These are phyloP conservation scores for Eueides isabella DNA, from an alignment of 1,140 invertebrate genomes.

Conservation along the genomic window DNA sequence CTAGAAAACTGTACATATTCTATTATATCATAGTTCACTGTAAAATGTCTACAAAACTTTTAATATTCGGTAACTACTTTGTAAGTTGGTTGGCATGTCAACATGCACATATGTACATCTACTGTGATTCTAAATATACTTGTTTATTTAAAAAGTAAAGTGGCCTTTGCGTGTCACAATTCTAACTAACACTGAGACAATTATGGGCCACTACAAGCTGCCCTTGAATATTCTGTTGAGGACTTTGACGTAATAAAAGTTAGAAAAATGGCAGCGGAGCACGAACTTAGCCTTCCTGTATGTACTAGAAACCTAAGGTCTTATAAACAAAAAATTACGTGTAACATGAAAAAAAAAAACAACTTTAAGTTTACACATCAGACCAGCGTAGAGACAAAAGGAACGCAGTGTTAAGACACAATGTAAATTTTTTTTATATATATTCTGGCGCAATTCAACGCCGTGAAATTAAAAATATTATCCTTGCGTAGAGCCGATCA, in stretches of 20 bases:
- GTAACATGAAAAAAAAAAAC: not conserved
- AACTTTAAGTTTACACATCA: not conserved
- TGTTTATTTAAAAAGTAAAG: slow-evolving; percentile 10
- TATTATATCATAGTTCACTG: no score
- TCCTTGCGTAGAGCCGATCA: no score
- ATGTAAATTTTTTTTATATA: no score
- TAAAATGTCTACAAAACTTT: no score
- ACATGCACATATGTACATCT: not conserved
- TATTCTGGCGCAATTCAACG: no score
- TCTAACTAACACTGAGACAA: slow-evolving; percentile 33
- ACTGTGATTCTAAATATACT: not conserved
- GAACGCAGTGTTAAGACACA: no score
- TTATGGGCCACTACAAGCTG: slow-evolving; percentile 34
- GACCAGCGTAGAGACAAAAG: no score
- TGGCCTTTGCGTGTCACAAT: slow-evolving; percentile 37
- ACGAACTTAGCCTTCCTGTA: not conserved
- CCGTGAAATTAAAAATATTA: no score
- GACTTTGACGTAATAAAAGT: slow-evolving; percentile 38
- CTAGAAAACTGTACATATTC: no score
- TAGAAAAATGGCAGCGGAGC: slow-evolving; percentile 28
- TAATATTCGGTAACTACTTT: not conserved
- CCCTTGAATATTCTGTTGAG: slow-evolving; percentile 34
- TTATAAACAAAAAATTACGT: not conserved
- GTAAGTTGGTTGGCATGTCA: not conserved
- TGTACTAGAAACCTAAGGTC: not conserved